Conservation (phyloP, 2,113 vertebrate genomes). For the Serinus canaria region DNA sequence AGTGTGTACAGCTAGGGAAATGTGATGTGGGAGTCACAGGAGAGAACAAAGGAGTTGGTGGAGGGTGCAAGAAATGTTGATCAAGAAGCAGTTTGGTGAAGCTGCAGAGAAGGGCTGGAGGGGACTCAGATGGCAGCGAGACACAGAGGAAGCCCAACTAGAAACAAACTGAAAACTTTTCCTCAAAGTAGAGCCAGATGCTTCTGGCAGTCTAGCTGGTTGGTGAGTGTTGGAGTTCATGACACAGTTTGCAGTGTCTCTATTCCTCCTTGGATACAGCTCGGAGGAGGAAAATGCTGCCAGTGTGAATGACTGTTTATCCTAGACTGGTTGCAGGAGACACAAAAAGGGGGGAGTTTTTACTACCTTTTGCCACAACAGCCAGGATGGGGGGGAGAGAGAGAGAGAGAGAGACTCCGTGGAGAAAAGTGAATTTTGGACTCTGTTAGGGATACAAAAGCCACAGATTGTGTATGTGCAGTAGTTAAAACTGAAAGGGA, state of each 20-base stretch:
- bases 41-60: neutral
- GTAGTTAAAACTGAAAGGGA: slow-evolving; percentile 26
- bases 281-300: neutral
- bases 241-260: neutral
- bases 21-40: neutral
- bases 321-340: neutral
- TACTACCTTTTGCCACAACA: slow-evolving; percentile 14
- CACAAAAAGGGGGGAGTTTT: neutral
- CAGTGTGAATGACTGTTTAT: slow-evolving; percentile 1
- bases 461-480: neutral
- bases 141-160: neutral
- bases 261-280: neutral
- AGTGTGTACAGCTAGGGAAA: neutral
- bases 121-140: neutral
- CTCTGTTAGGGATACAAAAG: neutral
- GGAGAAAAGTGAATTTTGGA: neutral
- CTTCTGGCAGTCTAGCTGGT: neutral
- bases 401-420: neutral
- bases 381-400: neutral
- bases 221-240: neutral
- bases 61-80: neutral
- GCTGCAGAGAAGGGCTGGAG: neutral
- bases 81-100: neutral
- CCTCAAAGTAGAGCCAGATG: neutral
- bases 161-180: neutral